A percentile compares a stretch with the other conserved stretches of the same genome.
phyloP scores from a whole-genome alignment of 1,140 invertebrate species.

The Saccostrea echinata region DNA sequence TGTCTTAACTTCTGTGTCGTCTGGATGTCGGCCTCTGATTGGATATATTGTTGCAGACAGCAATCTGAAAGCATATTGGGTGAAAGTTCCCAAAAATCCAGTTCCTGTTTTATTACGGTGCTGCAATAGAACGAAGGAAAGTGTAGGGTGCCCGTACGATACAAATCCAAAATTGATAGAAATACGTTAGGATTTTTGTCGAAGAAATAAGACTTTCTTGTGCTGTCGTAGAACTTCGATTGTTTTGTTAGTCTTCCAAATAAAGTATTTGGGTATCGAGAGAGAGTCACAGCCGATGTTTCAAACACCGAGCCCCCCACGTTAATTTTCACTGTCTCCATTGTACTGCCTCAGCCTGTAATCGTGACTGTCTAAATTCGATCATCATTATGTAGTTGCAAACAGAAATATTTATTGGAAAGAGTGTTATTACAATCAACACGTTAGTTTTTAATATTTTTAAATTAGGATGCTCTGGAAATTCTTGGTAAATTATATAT shows the following conservation, averaged over 20 bases:
- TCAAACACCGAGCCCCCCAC: slow-evolving; percentile 48
- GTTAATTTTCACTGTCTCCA: slow-evolving; percentile 46
- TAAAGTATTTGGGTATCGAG: slow-evolving; percentile 28
- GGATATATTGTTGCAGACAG: slow-evolving; percentile 45
- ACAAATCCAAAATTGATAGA: slow-evolving; percentile 42
- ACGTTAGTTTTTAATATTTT: no score
- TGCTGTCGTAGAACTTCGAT: slow-evolving; percentile 44
- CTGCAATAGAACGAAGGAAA: slow-evolving; percentile 47
- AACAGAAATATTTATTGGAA: neutral
- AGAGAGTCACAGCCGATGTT: slow-evolving; percentile 24
- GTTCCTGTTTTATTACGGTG: slow-evolving; percentile 42
- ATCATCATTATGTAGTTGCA: neutral
- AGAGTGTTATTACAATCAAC: no score
- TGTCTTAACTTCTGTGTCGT: neutral
- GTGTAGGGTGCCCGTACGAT: slow-evolving; percentile 48
- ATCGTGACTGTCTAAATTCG: neutral
- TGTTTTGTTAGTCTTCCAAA: slow-evolving; percentile 37
- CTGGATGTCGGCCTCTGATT: slow-evolving; percentile 44
- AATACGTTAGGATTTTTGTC: slow-evolving; percentile 58
- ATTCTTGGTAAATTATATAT: no score
- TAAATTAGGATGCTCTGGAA: no score
- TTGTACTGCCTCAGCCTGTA: neutral
- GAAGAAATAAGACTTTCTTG: slow-evolving; percentile 48
- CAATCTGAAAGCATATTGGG: slow-evolving; percentile 32
- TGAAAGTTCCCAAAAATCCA: slow-evolving; percentile 48